Conservation (phyloP, 2,888 invertebrate genomes). For the Eristalinus sepulchralis region DNA sequence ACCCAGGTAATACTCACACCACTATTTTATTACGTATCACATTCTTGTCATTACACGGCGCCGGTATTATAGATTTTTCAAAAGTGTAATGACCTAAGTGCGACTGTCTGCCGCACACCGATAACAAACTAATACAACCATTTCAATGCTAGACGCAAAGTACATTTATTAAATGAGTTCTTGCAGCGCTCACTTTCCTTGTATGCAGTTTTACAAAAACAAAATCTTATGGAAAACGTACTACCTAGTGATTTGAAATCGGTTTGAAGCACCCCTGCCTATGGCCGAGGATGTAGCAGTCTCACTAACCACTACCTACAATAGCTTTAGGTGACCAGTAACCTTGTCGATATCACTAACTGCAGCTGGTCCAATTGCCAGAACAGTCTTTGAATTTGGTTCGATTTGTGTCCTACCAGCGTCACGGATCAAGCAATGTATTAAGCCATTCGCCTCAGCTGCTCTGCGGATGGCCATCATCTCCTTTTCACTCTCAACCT, state of each 20-base stretch:
- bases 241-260: conserved; percentile 40
- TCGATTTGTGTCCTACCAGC: conserved; percentile 97
- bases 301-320: conserved; percentile 82
- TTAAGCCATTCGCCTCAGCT: conserved; percentile 87
- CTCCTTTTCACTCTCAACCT: conserved; percentile 87
- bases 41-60: conserved; percentile 12
- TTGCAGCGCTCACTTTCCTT: neutral
- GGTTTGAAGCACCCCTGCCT: neutral
- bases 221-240: conserved; percentile 17
- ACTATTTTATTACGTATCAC: neutral
- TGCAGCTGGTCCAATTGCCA: conserved; percentile 96
- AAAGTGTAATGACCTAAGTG: conserved; percentile 15
- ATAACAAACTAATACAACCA: neutral
- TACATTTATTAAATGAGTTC: conserved; percentile 30
- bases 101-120: neutral
- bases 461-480: conserved; percentile 86
- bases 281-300: neutral
- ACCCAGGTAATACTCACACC: neutral
- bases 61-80: conserved; percentile 7
- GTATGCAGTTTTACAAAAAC: conserved; percentile 37
- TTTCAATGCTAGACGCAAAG: neutral
- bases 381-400: conserved; percentile 92
- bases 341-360: conserved; percentile 88
- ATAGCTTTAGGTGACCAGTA: conserved; percentile 93
- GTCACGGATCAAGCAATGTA: conserved; percentile 90